phyloP scores from a whole-genome alignment of 2,113 vertebrate genomes.

The Dasyurus viverrinus region DNA sequence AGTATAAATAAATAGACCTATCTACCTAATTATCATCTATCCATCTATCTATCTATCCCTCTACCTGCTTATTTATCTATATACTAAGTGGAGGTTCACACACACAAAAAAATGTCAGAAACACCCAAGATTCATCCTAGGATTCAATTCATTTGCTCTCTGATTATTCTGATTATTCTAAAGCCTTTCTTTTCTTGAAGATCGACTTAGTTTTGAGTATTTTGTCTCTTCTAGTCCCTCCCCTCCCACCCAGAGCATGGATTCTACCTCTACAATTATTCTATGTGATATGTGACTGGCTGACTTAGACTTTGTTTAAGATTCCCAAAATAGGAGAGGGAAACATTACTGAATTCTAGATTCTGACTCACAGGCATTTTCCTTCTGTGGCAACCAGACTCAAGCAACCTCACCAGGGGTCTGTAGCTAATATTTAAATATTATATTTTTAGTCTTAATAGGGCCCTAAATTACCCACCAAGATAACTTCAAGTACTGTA shows the following conservation, averaged over 20 bases:
- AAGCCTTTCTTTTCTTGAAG: neutral
- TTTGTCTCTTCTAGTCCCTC: neutral
- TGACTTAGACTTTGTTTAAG: neutral
- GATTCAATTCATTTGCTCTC: neutral
- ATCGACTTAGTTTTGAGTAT: neutral
- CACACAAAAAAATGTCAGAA: neutral
- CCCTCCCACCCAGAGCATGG: neutral
- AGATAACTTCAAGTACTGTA: constrained; percentile 59
- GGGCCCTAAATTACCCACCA: constrained; percentile 49
- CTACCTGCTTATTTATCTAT: neutral
- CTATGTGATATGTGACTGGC: neutral
- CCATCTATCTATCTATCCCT: too few relatives aligned
- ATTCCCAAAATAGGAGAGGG: neutral
- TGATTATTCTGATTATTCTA: neutral
- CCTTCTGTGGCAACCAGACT: neutral
- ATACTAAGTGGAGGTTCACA: neutral
- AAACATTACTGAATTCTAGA: neutral
- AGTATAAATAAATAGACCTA: too few relatives aligned
- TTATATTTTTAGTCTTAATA: constrained; percentile 29
- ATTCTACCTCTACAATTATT: neutral
- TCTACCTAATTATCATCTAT: too few relatives aligned
- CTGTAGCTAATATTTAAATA: neutral
- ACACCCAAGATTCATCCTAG: neutral
- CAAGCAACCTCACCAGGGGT: neutral
- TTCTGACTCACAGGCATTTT: neutral